Evolutionary conservation across 2,797 vertebrate genomes (phyloP).

Genomic region (Heteromormyrus szaboi): DNA sequence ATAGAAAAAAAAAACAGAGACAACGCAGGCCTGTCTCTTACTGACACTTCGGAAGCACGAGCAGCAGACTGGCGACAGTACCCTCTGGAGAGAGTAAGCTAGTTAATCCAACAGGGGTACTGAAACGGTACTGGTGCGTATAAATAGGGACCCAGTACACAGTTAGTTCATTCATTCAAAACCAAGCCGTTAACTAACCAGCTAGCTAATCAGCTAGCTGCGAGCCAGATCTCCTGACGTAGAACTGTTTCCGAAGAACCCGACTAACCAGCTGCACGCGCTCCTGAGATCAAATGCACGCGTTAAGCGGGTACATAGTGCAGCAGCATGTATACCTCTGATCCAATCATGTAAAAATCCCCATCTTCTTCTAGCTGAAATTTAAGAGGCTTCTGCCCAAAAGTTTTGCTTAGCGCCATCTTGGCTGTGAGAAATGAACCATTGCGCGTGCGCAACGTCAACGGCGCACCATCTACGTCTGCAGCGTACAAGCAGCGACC

Average conservation of each 20-base stretch:
- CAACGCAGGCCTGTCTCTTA: background rate
- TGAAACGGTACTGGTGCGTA: background rate
- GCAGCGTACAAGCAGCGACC: background rate
- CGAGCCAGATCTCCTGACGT: background rate
- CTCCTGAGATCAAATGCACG: background rate
- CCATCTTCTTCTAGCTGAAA: conserved; percentile 95
- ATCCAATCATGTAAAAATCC: conserved; percentile 95
- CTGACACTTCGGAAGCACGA: background rate
- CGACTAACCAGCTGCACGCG: background rate
- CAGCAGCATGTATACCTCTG: conserved; percentile 67
- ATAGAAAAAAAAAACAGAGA: background rate
- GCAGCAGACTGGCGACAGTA: background rate
- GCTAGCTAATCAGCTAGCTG: background rate
- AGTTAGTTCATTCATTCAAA: conserved; percentile 6
- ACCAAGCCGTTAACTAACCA: background rate
- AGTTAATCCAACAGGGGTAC: background rate
- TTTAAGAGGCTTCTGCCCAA: conserved; percentile 95
- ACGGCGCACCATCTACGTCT: background rate
- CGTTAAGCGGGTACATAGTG: background rate
- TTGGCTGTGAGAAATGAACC: conserved; percentile 27
- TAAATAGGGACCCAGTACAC: background rate
- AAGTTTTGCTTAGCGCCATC: conserved; percentile 96
- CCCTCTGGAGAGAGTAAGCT: background rate
- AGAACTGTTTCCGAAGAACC: background rate
- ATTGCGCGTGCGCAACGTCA: conserved; percentile 21